Conservation (phyloP, 2,888 invertebrate species). For the Apotomis betuletana region DNA sequence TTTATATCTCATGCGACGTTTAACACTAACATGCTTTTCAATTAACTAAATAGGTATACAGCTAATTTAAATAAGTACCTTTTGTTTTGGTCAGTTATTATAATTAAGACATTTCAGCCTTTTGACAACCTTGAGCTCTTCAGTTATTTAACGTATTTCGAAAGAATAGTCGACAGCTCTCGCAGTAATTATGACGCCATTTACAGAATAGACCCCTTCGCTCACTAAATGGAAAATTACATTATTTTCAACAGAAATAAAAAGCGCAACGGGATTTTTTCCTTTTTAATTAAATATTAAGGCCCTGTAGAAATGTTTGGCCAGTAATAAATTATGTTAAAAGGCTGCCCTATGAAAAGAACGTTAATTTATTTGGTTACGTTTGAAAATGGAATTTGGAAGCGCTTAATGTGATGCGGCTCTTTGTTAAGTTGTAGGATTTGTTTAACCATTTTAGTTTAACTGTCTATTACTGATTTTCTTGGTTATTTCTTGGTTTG, state of each 20-base stretch:
- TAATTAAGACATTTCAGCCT: not conserved
- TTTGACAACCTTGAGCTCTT: slow-evolving; percentile 11
- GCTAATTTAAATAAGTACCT: no score
- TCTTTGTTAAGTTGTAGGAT: not conserved
- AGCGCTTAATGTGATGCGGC: slow-evolving; percentile 23
- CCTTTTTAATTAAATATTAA: slow-evolving; percentile 38
- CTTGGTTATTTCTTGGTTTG: no score
- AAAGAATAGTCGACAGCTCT: slow-evolving; percentile 34
- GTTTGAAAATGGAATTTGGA: slow-evolving; percentile 25
- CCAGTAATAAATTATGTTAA: slow-evolving; percentile 38
- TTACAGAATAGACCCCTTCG: slow-evolving; percentile 30
- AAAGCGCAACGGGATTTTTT: slow-evolving; percentile 29
- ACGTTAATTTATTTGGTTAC: slow-evolving; percentile 32
- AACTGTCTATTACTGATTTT: no score
- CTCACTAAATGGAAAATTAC: slow-evolving; percentile 39
- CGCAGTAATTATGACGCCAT: slow-evolving; percentile 31
- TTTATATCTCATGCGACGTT: no score
- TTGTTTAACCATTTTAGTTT: not conserved
- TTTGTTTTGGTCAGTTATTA: no score
- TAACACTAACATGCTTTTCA: no score
- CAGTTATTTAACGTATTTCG: slow-evolving; percentile 24
- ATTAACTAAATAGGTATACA: no score
- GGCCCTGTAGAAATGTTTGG: slow-evolving; percentile 31
- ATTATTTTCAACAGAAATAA: slow-evolving; percentile 33
- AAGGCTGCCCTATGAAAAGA: slow-evolving; percentile 29